phyloP scores from a whole-genome alignment of 2,888 invertebrate genomes.

The Miltochrista miniata region DNA sequence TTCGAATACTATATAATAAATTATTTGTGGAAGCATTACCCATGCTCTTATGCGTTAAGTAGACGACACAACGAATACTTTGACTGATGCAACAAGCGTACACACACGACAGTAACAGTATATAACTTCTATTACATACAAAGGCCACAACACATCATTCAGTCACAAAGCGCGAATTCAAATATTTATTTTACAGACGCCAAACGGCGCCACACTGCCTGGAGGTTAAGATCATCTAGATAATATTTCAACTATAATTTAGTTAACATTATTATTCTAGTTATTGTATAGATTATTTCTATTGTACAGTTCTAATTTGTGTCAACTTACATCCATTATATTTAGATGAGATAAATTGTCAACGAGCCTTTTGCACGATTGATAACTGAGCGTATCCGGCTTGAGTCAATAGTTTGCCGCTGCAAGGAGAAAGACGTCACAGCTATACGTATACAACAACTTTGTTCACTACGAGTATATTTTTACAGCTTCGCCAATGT shows the following conservation, averaged over 20 bases:
- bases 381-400: constrained; percentile 60
- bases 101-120: constrained; percentile 69
- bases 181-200: constrained; percentile 57
- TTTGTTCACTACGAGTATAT: constrained; percentile 37
- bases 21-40: constrained; percentile 73
- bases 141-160: constrained; percentile 84
- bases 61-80: constrained; percentile 61
- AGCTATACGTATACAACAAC: constrained; percentile 25
- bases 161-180: constrained; percentile 80
- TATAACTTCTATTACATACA: constrained; percentile 73
- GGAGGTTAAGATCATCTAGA: constrained; percentile 44
- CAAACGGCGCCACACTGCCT: constrained; percentile 25
- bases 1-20: constrained; percentile 58
- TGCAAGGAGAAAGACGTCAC: constrained; percentile 66
- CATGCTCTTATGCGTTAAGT: constrained; percentile 57
- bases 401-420: constrained; percentile 47
- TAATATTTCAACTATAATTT: constrained; percentile 59
- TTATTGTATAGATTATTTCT: constrained; percentile 65
- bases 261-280: constrained; percentile 61
- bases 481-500: constrained; percentile 56
- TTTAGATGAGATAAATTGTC: constrained; percentile 53
- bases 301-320: constrained; percentile 64
- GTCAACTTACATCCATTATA: constrained; percentile 61
- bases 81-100: constrained; percentile 77
- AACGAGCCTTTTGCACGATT: constrained; percentile 59